Evolutionary conservation across 2,113 vertebrate genomes (phyloP), one percentile per base, ranked within the genome.

Genomic region (Crocuta crocuta): DNA sequence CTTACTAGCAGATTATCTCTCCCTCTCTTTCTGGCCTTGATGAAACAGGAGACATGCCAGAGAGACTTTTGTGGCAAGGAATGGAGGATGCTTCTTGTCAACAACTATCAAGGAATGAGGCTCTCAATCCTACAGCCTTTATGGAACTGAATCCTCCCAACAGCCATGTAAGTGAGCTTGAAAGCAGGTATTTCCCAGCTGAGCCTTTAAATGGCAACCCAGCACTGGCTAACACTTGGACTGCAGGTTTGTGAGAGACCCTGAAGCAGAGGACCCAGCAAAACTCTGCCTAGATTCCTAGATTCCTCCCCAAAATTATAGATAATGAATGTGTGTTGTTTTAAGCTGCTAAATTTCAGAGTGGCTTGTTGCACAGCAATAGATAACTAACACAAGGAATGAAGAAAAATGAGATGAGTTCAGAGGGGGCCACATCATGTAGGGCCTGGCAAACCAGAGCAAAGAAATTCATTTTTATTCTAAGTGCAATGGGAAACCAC

Each of bases 391-490:
- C 28, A 48, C 3, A 76, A 70, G 50, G 16, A 92, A 9, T 63
- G 12, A 66, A 81, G 39, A 21, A 50, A 71, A 17, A 15, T 61
- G 21, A n/a, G 26, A 61, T 31, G 12, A 81, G 45, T 89, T 71
- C 33, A 50, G 24, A 50, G 1, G 63, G 4, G 83, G 35, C 26
- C 50, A 71, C 26, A 85, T 45, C 23, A 70, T n/a, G 11, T 4
- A 66, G 45, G 13, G 5, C n/a, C 12, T 70, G 50, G n/a, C 7
- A 61, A 13, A 45, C 10, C 11, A 76, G 7, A 61, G 6, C 13
- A 79, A 84, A 92, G 13, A 84, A 43, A 50, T 17, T 76, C 26
- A 97, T 63, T 91, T 96, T 95, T 65, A 73, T 71, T 89, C 70
- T 90, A 74, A 61, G 7, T 3, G 0, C 55, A 91, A 35, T 65